These are phyloP conservation scores for Callipepla squamata DNA, from an alignment of 2,113 vertebrate genomes.

Conservation along the genomic window DNA sequence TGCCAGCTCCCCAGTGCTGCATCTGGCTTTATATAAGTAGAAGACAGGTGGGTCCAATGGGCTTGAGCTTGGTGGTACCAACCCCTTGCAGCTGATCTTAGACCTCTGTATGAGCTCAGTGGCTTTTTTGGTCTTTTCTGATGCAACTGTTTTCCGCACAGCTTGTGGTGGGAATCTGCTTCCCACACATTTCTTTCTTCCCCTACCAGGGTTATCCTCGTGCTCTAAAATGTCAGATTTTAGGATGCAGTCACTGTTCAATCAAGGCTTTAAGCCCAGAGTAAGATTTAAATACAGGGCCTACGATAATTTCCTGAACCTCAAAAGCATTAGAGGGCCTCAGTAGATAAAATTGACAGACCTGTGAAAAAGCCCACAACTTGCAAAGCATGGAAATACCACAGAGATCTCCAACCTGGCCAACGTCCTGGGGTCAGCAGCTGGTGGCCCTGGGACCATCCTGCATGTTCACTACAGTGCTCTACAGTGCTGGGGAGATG, in stretches of 20 bases:
- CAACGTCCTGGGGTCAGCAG: neutral
- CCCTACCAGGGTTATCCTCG: neutral
- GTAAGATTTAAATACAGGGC: neutral
- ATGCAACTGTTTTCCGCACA: neutral
- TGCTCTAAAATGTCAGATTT: neutral
- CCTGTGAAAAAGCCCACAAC: neutral
- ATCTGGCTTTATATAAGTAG: neutral
- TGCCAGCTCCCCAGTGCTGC: neutral
- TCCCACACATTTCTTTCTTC: neutral
- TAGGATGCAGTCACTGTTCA: neutral
- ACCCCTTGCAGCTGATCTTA: neutral
- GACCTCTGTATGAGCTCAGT: neutral
- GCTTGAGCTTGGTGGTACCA: neutral
- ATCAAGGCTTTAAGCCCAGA: neutral
- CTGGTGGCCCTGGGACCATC: neutral
- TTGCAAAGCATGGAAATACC: neutral
- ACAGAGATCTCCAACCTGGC: neutral
- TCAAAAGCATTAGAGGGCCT: neutral
- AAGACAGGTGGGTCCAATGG: rapidly evolving
- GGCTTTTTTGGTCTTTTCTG: neutral
- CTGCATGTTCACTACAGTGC: rapidly evolving
- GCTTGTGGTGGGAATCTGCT: neutral
- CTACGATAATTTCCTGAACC: neutral
- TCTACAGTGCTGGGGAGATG: neutral
- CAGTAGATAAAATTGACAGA: neutral